Evolutionary conservation across 2,797 vertebrate genomes (phyloP), one percentile per base, ranked within the genome.

Genomic region (Balearica regulorum): DNA sequence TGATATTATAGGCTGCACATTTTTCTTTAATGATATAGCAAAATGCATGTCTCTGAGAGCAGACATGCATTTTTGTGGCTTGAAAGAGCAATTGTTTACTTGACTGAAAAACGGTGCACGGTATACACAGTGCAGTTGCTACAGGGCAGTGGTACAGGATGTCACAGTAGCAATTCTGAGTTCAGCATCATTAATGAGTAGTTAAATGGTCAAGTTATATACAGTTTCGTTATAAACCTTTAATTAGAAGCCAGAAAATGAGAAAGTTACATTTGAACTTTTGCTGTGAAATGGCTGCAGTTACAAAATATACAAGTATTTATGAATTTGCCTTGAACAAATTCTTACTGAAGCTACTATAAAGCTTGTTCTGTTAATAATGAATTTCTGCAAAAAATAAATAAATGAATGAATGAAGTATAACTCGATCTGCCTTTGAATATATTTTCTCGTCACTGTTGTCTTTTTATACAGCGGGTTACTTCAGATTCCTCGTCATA

Each of bases 21-120:
- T 97, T 97, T 96, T 97, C 83, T 95, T 93, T 79, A 92, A 93
- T 93, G 82, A 89, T 85, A 62, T 48, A 39, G 87, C 79, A 61
- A 96, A 93, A 76, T 7, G 5, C 51, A 2, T 26, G 60, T 75
- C 43, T 83, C 58, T 85, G 62, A 73, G 39, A 92, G 53, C 62
- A 82, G 58, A 39, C 48, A 1, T 31, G 58, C 35, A 11, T 70
- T 87, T 89, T 89, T 93, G 76, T 90, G 85, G 62, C 76, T 88
- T 91, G 43, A 93, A 95, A 95, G 83, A 73, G 43, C 69, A 87
- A 51, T 94, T 96, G 89, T 96, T 96, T 94, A 55, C 65, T 87
- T 89, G 54, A 12, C 75, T 97, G 65, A 55, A 72, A 89, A 93
- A 51, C 24, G 5, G 13, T 51, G 65, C 49, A 26, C 73, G 71